phyloP scores from a whole-genome alignment of 1,140 invertebrate species.

The Trachymyrmex septentrionalis region DNA sequence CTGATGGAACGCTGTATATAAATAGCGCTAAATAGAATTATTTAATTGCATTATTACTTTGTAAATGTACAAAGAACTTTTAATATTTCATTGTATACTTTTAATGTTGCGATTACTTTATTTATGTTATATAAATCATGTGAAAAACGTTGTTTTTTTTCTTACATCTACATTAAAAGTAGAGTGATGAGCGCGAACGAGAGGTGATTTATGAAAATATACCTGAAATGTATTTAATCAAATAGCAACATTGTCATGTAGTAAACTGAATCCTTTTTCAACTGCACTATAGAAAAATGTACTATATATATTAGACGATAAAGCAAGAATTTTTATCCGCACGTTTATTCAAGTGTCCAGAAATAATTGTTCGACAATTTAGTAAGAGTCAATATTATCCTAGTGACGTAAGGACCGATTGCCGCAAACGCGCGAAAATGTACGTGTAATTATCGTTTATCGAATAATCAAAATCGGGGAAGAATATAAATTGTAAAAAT shows the following conservation, averaged over 20 bases:
- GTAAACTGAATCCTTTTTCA: slow-evolving; percentile 55
- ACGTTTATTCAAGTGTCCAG: slow-evolving; percentile 56
- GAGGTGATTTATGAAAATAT: slow-evolving; percentile 63
- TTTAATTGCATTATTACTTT: slow-evolving; percentile 38
- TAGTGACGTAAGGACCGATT: slow-evolving; percentile 33
- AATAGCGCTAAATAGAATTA: slow-evolving; percentile 42
- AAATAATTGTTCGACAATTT: slow-evolving; percentile 52
- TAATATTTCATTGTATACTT: slow-evolving; percentile 28
- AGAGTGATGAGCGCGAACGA: neutral
- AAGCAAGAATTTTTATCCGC: slow-evolving; percentile 66
- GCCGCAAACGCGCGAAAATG: slow-evolving; percentile 32
- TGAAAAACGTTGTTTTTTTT: slow-evolving; percentile 3
- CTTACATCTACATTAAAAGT: slow-evolving; percentile 7
- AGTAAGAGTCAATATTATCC: slow-evolving; percentile 52
- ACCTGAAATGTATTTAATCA: slow-evolving; percentile 58
- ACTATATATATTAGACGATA: slow-evolving; percentile 58
- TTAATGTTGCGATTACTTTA: neutral
- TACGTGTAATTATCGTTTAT: slow-evolving; percentile 62
- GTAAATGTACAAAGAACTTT: slow-evolving; percentile 31
- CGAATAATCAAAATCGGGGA: slow-evolving; percentile 66
- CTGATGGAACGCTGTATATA: slow-evolving; percentile 30
- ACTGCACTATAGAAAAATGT: slow-evolving; percentile 65
- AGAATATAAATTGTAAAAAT: slow-evolving; percentile 65
- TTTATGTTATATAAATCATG: slow-evolving; percentile 26
- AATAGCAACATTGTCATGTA: slow-evolving; percentile 56